Conservation (phyloP, 2,888 invertebrate genomes). For the Ochropacha duplaris region DNA sequence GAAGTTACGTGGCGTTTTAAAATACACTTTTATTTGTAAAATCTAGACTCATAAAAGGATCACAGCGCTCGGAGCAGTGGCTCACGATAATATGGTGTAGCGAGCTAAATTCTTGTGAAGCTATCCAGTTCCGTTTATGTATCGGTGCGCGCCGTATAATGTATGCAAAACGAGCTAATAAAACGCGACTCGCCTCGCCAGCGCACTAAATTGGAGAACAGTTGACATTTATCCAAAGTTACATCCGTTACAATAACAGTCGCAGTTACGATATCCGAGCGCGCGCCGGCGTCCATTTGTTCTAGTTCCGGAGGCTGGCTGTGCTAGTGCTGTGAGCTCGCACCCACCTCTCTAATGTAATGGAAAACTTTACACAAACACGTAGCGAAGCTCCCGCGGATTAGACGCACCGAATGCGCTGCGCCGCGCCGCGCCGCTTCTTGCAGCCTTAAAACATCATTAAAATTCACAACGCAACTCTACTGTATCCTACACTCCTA, state of each 20-base stretch:
- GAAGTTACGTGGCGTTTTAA: constrained; percentile 35
- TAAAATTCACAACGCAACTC: constrained; percentile 63
- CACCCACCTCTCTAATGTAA: constrained; percentile 62
- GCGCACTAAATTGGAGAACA: constrained; percentile 74
- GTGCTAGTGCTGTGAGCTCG: no score
- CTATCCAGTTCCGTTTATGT: constrained; percentile 45
- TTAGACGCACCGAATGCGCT: constrained; percentile 50
- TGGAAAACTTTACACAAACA: constrained; percentile 74
- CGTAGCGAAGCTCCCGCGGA: constrained; percentile 51
- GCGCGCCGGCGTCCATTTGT: constrained; percentile 67
- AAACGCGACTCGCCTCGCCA: constrained; percentile 61
- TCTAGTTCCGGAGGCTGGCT: constrained; percentile 67
- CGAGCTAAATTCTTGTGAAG: constrained; percentile 39
- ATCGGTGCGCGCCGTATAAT: constrained; percentile 61
- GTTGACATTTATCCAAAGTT: constrained; percentile 81
- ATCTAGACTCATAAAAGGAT: constrained; percentile 8
- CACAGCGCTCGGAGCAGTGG: constrained; percentile 14
- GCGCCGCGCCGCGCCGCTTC: constrained; percentile 20
- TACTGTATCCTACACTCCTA: constrained; percentile 13
- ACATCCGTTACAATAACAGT: constrained; percentile 80
- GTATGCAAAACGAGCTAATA: constrained; percentile 77
- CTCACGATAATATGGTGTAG: constrained; percentile 8
- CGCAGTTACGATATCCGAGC: constrained; percentile 75
- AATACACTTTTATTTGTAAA: constrained; percentile 13
- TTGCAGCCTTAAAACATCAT: constrained; percentile 52